These are phyloP conservation scores for Echeneis naucrates DNA, from an alignment of 2,797 vertebrate genomes.

Conservation along the genomic window DNA sequence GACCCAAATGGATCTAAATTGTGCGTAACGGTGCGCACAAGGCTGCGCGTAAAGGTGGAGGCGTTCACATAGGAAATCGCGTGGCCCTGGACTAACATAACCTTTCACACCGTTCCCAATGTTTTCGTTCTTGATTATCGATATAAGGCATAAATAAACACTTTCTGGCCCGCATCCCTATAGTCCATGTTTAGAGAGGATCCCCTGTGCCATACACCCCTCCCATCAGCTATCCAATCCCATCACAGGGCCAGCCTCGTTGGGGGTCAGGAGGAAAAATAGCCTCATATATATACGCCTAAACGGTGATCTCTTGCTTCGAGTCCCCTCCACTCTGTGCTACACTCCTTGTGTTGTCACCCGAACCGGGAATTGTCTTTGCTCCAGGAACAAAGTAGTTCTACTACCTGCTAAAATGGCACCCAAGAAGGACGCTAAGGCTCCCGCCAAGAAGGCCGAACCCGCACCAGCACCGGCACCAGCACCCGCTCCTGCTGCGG, in stretches of 20 bases:
- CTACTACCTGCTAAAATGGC: conserved; percentile 78
- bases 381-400: conserved; percentile 57
- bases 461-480: conserved; percentile 65
- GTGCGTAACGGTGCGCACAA: conserved; percentile 42
- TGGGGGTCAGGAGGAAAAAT: conserved; percentile 77
- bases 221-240: conserved; percentile 77
- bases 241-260: conserved; percentile 39
- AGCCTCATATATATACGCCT: conserved; percentile 85
- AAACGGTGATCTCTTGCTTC: conserved; percentile 66
- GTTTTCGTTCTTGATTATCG: conserved; percentile 68
- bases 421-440: conserved; percentile 88
- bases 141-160: conserved; percentile 64
- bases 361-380: conserved; percentile 74
- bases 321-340: conserved; percentile 82
- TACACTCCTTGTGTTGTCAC: conserved; percentile 78
- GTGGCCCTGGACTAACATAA: conserved; percentile 26
- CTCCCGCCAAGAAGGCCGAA: conserved; percentile 80
- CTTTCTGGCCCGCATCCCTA: conserved; percentile 44
- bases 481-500: conserved; percentile 52
- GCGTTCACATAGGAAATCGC: background rate
- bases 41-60: conserved; percentile 40
- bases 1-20: background rate
- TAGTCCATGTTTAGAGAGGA: conserved; percentile 78
- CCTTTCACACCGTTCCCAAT: conserved; percentile 42
- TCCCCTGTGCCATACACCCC: conserved; percentile 56